Conservation (phyloP, 2,888 invertebrate species). For the Odontocolon sp. region DNA sequence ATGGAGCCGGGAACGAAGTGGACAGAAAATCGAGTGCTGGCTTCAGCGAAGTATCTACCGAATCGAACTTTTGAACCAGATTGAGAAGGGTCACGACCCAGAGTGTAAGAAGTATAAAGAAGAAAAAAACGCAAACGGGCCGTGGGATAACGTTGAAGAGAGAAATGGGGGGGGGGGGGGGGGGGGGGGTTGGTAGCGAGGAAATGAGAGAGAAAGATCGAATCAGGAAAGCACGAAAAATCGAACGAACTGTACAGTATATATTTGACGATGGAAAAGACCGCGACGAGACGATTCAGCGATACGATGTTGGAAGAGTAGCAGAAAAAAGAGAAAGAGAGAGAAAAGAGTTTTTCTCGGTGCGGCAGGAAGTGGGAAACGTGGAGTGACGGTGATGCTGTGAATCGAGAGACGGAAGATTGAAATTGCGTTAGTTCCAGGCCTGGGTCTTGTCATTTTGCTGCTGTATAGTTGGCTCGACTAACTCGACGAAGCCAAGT, state of each 20-base stretch:
- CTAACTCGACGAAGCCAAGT: not conserved
- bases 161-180: not conserved
- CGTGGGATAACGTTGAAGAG: no score
- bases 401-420: constrained; percentile 36
- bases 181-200: no score
- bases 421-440: constrained; percentile 54
- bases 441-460: not conserved
- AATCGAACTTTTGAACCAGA: not conserved
- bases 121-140: not conserved
- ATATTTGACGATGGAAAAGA: not conserved
- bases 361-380: not conserved
- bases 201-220: not conserved
- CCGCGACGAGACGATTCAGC: not conserved
- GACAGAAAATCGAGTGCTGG: no score
- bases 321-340: not conserved
- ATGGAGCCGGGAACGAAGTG: constrained; percentile 42
- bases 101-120: not conserved
- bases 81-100: not conserved
- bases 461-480: not conserved
- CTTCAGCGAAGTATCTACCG: constrained; percentile 2
- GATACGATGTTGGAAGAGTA: not conserved
- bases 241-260: not conserved
- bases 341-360: not conserved
- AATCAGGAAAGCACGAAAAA: not conserved
- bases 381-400: not conserved